phyloP scores from a whole-genome alignment of 2,113 vertebrate genomes.

The Caranx melampygus region DNA sequence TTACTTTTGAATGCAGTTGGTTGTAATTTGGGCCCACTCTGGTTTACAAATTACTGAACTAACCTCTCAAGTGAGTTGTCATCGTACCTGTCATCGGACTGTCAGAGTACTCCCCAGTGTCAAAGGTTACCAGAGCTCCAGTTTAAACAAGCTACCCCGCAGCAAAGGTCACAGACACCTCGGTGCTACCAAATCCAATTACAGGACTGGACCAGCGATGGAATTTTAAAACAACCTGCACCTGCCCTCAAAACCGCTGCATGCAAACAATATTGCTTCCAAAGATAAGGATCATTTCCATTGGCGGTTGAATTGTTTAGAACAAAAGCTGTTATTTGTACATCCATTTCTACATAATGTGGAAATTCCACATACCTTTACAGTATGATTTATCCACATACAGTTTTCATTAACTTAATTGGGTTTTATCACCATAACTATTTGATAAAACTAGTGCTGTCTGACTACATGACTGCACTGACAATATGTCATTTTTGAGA shows the following conservation, averaged over 20 bases:
- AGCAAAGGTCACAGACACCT: conserved; percentile 71
- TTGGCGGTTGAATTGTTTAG: neutral
- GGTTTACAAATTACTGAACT: conserved; percentile 33
- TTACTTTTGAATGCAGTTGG: neutral
- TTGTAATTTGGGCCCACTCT: neutral
- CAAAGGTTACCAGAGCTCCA: conserved; percentile 49
- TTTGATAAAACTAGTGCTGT: neutral
- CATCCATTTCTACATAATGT: neutral
- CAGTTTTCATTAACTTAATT: neutral
- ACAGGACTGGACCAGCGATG: conserved; percentile 37
- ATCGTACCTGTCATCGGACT: conserved; percentile 44
- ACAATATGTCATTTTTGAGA: neutral
- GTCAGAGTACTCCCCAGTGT: conserved; percentile 53
- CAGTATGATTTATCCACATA: neutral
- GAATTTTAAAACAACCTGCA: conserved; percentile 54
- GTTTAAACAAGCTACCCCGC: conserved; percentile 60
- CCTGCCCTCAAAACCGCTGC: conserved; percentile 16
- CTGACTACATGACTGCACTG: neutral
- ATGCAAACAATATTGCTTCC: neutral
- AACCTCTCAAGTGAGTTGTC: conserved; percentile 55
- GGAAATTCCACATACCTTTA: neutral
- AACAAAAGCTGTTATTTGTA: neutral
- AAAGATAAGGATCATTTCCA: conserved; percentile 21
- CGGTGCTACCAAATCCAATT: conserved; percentile 63
- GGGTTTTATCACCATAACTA: neutral